Percentiles rank a stretch among this genome's conserved stretches.
Evolutionary conservation across 1,140 invertebrate species (phyloP).

Genomic region (Brachionus angularis): DNA sequence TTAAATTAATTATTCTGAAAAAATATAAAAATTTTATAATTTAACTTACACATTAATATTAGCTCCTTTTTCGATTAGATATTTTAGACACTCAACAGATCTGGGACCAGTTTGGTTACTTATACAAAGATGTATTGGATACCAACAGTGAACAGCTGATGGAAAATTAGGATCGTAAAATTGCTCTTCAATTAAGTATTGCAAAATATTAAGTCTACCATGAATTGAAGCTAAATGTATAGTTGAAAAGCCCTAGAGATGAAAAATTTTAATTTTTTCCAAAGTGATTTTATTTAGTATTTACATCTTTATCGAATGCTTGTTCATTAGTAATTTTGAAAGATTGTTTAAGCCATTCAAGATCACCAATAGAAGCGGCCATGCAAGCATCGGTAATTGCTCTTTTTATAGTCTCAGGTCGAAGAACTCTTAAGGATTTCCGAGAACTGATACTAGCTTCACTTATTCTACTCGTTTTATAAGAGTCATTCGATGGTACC

Average conservation of each 20-base stretch:
- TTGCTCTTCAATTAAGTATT: conserved; percentile 55
- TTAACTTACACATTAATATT: conserved; percentile 45
- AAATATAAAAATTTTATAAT: not conserved
- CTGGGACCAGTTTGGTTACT: conserved; percentile 56
- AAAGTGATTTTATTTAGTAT: conserved; percentile 3
- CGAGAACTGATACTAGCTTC: conserved; percentile 16
- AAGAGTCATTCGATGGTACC: conserved; percentile 9
- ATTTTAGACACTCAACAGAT: conserved; percentile 52
- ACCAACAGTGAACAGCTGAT: conserved; percentile 53
- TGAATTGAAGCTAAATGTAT: conserved; percentile 56
- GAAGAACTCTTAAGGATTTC: not conserved
- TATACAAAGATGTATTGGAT: conserved; percentile 55
- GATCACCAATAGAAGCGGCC: conserved; percentile 58
- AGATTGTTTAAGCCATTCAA: conserved; percentile 57
- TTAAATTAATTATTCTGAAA: too few species aligned
- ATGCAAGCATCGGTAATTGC: conserved; percentile 54
- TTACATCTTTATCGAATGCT: conserved; percentile 57
- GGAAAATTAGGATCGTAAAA: conserved; percentile 55
- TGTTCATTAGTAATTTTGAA: conserved; percentile 50
- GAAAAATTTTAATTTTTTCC: conserved; percentile 5
- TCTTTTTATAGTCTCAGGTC: conserved; percentile 39
- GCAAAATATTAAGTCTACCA: conserved; percentile 56
- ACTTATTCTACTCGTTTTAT: not conserved
- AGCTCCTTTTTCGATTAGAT: conserved; percentile 54
- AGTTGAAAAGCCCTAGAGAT: conserved; percentile 53